A percentile compares a stretch with the other conserved stretches of the same genome.
phyloP scores from a whole-genome alignment of 2,113 vertebrate genomes.

The Cyphomyrus plagiostoma region DNA sequence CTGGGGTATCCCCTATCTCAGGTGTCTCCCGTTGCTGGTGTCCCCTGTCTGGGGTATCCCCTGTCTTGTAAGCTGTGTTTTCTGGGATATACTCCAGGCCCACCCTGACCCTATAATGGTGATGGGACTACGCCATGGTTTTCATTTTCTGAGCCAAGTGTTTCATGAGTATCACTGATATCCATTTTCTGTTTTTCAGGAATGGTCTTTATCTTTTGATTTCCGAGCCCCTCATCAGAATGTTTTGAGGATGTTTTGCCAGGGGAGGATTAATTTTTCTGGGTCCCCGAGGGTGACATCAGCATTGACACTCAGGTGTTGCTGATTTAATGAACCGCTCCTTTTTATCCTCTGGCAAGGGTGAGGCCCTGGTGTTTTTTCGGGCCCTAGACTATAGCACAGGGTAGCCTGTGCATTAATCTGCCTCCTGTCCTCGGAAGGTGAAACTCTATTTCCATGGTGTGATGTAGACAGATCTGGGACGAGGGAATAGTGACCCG shows the following conservation, averaged over 20 bases:
- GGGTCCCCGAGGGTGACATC: neutral
- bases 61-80: neutral
- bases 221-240: neutral
- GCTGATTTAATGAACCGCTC: neutral
- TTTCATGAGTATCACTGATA: neutral
- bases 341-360: neutral
- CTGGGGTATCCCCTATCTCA: no score
- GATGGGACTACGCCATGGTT: neutral
- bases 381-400: neutral
- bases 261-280: neutral
- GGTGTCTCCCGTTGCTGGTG: no score
- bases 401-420: neutral
- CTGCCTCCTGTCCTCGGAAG: neutral
- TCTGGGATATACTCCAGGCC: neutral
- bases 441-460: neutral
- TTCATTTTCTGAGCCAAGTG: neutral
- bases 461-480: neutral
- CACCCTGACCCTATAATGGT: neutral
- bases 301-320: neutral
- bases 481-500: neutral
- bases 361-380: neutral
- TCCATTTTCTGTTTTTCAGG: neutral
- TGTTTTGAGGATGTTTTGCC: neutral
- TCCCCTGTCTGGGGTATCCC: neutral
- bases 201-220: neutral